A percentile compares a stretch with the other conserved stretches of the same genome.
Conservation (phyloP, 2,797 vertebrate genomes). For the Euthynnus affinis region DNA sequence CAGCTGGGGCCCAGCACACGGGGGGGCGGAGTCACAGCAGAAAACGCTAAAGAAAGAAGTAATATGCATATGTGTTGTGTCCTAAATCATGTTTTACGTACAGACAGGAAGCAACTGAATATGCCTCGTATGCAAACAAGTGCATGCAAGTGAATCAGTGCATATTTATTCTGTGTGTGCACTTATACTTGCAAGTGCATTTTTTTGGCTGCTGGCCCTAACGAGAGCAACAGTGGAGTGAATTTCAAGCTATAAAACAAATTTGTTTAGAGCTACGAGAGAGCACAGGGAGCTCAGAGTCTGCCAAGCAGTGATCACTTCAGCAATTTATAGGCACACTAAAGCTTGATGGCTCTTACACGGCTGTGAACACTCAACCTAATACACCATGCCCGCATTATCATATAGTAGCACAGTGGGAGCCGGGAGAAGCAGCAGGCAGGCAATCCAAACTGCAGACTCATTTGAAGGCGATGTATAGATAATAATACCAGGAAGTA, state of each 20-base stretch:
- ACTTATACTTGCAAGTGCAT: constrained; percentile 35
- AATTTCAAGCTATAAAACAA: constrained; percentile 71
- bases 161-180: constrained; percentile 28
- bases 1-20: constrained; percentile 60
- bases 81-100: constrained; percentile 42
- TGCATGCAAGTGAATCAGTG: constrained; percentile 7
- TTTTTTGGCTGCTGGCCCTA: constrained; percentile 35
- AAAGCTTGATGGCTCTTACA: constrained; percentile 65
- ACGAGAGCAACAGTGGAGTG: constrained; percentile 53
- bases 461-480: constrained; percentile 36
- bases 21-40: constrained; percentile 34
- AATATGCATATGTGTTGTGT: constrained; percentile 16
- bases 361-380: constrained; percentile 60
- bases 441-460: constrained; percentile 38
- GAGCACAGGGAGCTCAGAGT: constrained; percentile 63
- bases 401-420: constrained; percentile 53
- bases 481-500: constrained; percentile 43
- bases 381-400: constrained; percentile 52
- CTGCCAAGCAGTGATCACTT: constrained; percentile 75
- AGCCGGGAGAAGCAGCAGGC: constrained; percentile 35
- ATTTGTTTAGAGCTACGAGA: constrained; percentile 68
- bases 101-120: constrained; percentile 15
- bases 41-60: constrained; percentile 49
- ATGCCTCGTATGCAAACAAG: constrained; percentile 23
- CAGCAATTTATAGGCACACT: constrained; percentile 70